Evolutionary conservation across 2,888 invertebrate species (phyloP), one percentile per base, ranked within the genome.

Genomic region (Scaeva pyrastri): DNA sequence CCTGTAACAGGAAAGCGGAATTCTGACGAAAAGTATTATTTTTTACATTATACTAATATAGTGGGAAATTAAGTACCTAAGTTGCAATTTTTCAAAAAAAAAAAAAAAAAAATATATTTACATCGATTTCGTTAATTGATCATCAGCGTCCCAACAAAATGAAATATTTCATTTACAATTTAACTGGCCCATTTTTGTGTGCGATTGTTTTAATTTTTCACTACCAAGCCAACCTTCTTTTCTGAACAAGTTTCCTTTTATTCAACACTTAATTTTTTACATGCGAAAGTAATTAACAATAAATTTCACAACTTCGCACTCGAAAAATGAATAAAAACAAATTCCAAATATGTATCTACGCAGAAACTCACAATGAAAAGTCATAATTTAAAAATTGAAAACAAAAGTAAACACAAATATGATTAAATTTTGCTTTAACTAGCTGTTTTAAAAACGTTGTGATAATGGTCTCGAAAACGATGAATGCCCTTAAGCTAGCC

Each of bases 401-500:
- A 39, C 58, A 36, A 19, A 36, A 39, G 12, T 21, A 21, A 39
- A 36, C 39, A 58, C 19, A 39, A 39, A 39, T 58, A 58, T 58
- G 39, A 2, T 12, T 12, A 39, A 58, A 58, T 21, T 39, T 21
- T 60, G 31, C 31, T 56, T 16, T 1, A 36, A 5, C 10, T 56
- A n/a, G 31, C 56, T 56, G 6, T 56, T 56, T 16, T 11, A 36
- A 52, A 56, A 56, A 60, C 14, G 21, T 21, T 41, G 21, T 21
- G 12, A 19, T 41, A 60, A 39, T 58, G 8, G 39, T 21, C 39
- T 8, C 21, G 41, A 60, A 60, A 21, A 21, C 14, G 39, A 60
- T 60, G n/a, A 62, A 62, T 43, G 23, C 62, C 41, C 62, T 62
- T 8, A 43, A 62, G 41, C 26, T 16, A 52, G 23, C 52, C 14